phyloP scores from a whole-genome alignment of 1,140 invertebrate genomes.

The Hyphantria cunea region DNA sequence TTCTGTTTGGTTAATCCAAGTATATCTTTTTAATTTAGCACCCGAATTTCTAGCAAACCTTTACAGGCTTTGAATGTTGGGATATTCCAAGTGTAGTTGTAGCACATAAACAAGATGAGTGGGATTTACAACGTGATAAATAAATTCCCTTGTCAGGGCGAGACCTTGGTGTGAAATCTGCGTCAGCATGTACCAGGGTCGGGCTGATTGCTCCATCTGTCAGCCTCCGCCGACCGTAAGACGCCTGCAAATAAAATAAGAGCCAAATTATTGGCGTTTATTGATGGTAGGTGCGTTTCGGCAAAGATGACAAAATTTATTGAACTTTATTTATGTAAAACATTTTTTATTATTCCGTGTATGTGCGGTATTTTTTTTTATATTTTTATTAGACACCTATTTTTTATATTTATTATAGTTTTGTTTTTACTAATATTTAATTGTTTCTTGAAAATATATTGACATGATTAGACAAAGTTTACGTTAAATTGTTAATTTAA shows the following conservation, averaged over 20 bases:
- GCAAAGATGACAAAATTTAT: slow-evolving; percentile 11
- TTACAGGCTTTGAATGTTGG: neutral
- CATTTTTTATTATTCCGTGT: neutral
- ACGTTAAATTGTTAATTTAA: too few species aligned
- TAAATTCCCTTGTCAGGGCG: slow-evolving; percentile 62
- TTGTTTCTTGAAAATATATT: too few species aligned
- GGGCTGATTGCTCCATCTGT: slow-evolving; percentile 70
- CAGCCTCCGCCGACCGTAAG: slow-evolving; percentile 42
- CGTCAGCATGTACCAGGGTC: slow-evolving; percentile 66
- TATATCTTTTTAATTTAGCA: neutral
- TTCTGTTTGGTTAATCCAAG: neutral
- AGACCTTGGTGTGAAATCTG: slow-evolving; percentile 54
- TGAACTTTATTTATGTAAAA: neutral
- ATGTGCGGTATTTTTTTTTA: neutral
- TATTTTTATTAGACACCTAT: neutral
- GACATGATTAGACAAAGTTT: too few species aligned
- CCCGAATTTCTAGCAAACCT: neutral
- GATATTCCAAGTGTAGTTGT: neutral
- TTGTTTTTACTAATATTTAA: too few species aligned
- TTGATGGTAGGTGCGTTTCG: slow-evolving; percentile 18
- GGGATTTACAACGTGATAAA: slow-evolving; percentile 70
- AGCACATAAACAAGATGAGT: slow-evolving; percentile 33
- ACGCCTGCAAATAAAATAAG: slow-evolving; percentile 67
- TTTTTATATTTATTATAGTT: too few species aligned
- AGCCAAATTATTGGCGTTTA: slow-evolving; percentile 55